These are phyloP conservation scores for Idaea biselata DNA, from an alignment of 2,888 invertebrate genomes.

Conservation along the genomic window DNA sequence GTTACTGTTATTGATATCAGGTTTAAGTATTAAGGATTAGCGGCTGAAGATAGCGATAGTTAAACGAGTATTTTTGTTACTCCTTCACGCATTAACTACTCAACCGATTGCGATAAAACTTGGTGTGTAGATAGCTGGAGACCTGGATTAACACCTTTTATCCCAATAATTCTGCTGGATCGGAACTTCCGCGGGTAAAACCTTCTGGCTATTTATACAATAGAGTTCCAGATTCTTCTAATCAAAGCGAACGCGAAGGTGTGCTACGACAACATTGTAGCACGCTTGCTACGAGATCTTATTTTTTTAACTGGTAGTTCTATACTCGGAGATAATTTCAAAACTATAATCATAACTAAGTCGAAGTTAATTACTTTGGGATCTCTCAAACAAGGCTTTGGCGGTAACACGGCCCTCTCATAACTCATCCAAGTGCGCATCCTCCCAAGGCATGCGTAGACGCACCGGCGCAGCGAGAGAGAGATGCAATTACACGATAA, in stretches of 20 bases:
- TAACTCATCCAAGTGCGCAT: constrained; percentile 66
- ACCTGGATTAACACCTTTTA: no score
- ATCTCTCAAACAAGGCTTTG: constrained; percentile 75
- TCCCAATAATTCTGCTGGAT: no score
- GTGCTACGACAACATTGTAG: constrained; percentile 43
- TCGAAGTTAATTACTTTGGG: constrained; percentile 75
- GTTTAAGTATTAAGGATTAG: neutral
- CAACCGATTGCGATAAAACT: no score
- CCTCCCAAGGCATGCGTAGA: constrained; percentile 65
- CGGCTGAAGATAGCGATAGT: neutral
- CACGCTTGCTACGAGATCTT: constrained; percentile 34
- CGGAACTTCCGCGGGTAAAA: no score
- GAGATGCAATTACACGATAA: constrained; percentile 40
- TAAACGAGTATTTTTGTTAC: no score
- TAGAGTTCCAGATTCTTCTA: no score
- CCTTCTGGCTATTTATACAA: no score
- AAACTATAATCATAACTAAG: constrained; percentile 68
- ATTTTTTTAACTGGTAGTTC: constrained; percentile 28
- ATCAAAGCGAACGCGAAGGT: neutral
- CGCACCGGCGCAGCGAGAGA: constrained; percentile 66
- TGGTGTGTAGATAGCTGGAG: no score
- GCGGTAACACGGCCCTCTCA: constrained; percentile 65
- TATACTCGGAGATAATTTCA: constrained; percentile 38
- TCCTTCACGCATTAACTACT: no score
- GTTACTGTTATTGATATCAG: constrained; percentile 6